A percentile compares a stretch with the other conserved stretches of the same genome.
Conservation (phyloP, 2,888 invertebrate genomes). For the Trissolcus japonicus region DNA sequence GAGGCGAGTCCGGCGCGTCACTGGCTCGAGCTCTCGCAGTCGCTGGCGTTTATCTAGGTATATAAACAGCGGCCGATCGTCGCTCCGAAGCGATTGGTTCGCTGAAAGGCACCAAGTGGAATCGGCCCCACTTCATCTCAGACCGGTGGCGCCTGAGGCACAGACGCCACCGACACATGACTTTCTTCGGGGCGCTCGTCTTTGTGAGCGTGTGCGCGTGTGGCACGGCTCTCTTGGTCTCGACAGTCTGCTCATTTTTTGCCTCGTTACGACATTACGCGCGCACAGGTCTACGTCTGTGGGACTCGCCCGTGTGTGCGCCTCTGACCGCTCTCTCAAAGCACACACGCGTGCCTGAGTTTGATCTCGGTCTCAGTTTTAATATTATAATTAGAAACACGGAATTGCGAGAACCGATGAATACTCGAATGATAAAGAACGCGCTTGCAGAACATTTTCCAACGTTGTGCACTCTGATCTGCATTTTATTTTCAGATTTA, state of each 20-base stretch:
- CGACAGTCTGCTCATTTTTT: conserved; percentile 46
- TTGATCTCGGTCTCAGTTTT: conserved; percentile 41
- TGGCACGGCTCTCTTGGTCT: conserved; percentile 8
- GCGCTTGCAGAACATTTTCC: neutral
- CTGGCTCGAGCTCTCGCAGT: conserved; percentile 25
- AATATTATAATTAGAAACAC: conserved; percentile 51
- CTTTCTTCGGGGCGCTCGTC: conserved; percentile 37
- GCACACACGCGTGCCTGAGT: conserved; percentile 37
- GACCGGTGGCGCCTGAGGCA: conserved; percentile 57
- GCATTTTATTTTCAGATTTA: no score
- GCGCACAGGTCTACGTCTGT: conserved; percentile 23
- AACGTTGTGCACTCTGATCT: no score
- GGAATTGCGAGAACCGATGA: conserved; percentile 41
- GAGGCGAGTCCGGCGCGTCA: conserved; percentile 43
- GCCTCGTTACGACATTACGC: conserved; percentile 43
- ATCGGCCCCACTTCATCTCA: conserved; percentile 54
- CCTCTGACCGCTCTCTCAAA: neutral
- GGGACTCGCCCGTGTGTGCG: conserved; percentile 13
- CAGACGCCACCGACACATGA: conserved; percentile 54
- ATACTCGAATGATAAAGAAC: conserved; percentile 22
- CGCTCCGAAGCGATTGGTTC: conserved; percentile 51
- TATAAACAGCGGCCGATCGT: conserved; percentile 51
- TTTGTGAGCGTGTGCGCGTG: conserved; percentile 27
- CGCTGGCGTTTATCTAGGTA: conserved; percentile 34
- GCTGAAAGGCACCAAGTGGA: conserved; percentile 47